Percentiles rank a stretch among this genome's conserved stretches.
These are phyloP conservation scores for Scytalopus superciliaris DNA, from an alignment of 2,113 vertebrate species.

Conservation along the genomic window DNA sequence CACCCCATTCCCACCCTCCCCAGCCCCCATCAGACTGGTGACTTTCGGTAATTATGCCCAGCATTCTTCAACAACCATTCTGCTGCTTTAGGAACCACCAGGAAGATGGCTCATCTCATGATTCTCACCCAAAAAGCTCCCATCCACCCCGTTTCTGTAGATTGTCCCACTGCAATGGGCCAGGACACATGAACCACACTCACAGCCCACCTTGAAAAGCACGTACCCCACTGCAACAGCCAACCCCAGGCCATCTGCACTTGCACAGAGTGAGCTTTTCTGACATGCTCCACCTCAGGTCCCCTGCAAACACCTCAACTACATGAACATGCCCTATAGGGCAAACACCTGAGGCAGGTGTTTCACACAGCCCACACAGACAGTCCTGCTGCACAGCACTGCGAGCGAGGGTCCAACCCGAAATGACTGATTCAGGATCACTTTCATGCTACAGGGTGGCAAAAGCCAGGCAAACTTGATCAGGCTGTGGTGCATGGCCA, in stretches of 20 bases:
- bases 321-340: background rate
- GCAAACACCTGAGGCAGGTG: background rate
- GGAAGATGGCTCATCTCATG: background rate
- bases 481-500: background rate
- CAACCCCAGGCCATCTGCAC: background rate
- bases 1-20: background rate
- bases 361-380: background rate
- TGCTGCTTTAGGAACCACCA: background rate
- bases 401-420: background rate
- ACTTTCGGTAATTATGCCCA: accelerated
- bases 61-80: background rate
- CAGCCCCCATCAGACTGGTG: background rate
- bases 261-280: background rate
- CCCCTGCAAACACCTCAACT: background rate
- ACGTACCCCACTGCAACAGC: background rate
- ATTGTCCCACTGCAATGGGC: background rate
- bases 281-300: background rate
- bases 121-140: background rate
- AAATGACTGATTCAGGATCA: background rate
- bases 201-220: background rate
- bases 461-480: slow-evolving; percentile 1
- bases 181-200: background rate
- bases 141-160: background rate
- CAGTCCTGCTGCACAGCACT: background rate
- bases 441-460: background rate